Evolutionary conservation across 2,797 vertebrate species (phyloP), one percentile per base, ranked within the genome.

Genomic region (Bradypus variegatus): DNA sequence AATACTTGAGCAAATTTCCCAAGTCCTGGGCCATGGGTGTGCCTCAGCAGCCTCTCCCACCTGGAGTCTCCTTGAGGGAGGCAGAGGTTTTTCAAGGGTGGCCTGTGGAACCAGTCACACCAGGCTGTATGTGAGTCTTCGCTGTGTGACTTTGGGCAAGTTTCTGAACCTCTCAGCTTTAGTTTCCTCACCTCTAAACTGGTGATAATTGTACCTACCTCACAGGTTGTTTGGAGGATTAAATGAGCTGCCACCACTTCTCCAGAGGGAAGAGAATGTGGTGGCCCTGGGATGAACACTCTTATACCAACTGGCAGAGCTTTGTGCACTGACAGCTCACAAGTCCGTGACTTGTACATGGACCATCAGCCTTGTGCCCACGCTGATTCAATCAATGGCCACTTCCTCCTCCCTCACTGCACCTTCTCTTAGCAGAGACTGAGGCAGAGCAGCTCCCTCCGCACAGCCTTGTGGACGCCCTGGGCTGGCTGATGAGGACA

Each of bases 91-190:
- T 58, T 41, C 1, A 23, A 33, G 10, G 19, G 31, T 31, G 41
- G n/a, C 23, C 27, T 64, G 33, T 62, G 38, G 69, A 23, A 5
- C 36, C 69, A 23, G 14, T 38, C 29, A 14, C 25, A 36, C n/a
- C n/a, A 62, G 41, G 25, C 62, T 62, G 29, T 69, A 45, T n/a
- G 75, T 55, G 15, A 55, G 69, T 70, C 33, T 12, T 53, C 48
- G n/a, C 89, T 79, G 4, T 41, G 50, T 53, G 65, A 29, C 16
- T 67, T 48, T n/a, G 16, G 55, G 36, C 48, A 80, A 65, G 29
- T 14, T 16, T 65, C 70, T 77, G 72, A 65, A 81, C 55, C n/a
- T 73, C 85, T 88, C 72, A 12, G 18, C 65, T 33, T 94, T 38
- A 14, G 10, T 72, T 50, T 80, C 33, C 12, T 23, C 50, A 36